phyloP scores from a whole-genome alignment of 2,888 invertebrate genomes.

The Acronicta leporina region DNA sequence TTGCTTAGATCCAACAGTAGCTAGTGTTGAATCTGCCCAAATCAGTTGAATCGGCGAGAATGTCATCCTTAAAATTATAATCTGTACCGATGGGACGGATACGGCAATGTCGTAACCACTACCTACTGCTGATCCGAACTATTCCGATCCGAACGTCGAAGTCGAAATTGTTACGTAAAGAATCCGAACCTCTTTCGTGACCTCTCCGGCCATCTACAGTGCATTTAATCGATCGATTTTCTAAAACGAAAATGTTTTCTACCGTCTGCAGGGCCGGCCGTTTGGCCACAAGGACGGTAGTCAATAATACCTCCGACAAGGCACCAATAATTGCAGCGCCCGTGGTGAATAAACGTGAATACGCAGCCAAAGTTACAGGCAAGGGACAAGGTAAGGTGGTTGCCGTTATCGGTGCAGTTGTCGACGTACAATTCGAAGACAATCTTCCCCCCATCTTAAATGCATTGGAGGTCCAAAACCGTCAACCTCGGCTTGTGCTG shows the following conservation, averaged over 20 bases:
- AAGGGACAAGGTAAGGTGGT: constrained; percentile 92
- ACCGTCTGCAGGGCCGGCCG: constrained; percentile 87
- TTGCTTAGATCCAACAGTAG: too few relatives aligned
- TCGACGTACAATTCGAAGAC: constrained; percentile 98
- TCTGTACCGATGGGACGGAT: constrained; percentile 48
- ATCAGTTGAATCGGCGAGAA: constrained; percentile 2
- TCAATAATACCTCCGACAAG: constrained; percentile 88
- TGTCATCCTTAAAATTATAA: constrained; percentile 1
- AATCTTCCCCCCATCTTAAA: constrained; percentile 97
- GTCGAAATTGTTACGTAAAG: constrained; percentile 74
- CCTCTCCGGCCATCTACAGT: constrained; percentile 64
- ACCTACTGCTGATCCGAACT: too few relatives aligned
- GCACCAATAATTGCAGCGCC: constrained; percentile 82
- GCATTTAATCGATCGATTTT: constrained; percentile 70
- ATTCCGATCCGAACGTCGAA: constrained; percentile 60
- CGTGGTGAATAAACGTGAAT: constrained; percentile 81
- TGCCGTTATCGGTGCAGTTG: constrained; percentile 99
- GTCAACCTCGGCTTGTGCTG: constrained; percentile 93
- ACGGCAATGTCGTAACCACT: constrained; percentile 53
- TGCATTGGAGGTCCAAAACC: constrained; percentile 97
- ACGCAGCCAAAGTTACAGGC: constrained; percentile 77
- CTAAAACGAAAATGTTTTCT: constrained; percentile 83
- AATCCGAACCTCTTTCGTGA: constrained; percentile 68
- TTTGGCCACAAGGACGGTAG: constrained; percentile 85
- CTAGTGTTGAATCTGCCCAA: too few relatives aligned